Evolutionary conservation across 2,797 vertebrate genomes (phyloP).

Genomic region (Brachyalestes nurse): DNA sequence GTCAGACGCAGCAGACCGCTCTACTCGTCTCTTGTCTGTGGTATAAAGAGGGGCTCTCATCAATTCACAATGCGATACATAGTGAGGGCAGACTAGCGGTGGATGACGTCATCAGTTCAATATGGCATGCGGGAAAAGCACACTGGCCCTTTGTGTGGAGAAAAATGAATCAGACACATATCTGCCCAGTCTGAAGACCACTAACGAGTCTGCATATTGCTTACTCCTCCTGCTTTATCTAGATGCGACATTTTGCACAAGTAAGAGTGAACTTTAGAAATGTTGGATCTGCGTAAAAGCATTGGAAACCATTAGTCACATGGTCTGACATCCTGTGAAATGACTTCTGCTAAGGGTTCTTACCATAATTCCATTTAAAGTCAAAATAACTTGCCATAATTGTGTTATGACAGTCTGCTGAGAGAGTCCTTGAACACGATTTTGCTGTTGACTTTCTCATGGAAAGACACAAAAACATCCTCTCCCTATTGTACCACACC

Average conservation of each 20-base stretch:
- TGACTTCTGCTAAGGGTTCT: background rate
- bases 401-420: background rate
- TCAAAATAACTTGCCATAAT: too few relatives aligned
- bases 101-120: slow-evolving; percentile 54
- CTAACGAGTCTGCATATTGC: slow-evolving; percentile 17
- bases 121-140: slow-evolving; percentile 50
- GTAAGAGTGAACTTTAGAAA: slow-evolving; percentile 26
- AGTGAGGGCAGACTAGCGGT: slow-evolving; percentile 34
- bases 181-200: slow-evolving; percentile 43
- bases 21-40: slow-evolving; percentile 37
- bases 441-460: background rate
- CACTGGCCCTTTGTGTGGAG: slow-evolving; percentile 55
- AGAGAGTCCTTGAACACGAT: background rate
- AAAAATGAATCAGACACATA: slow-evolving; percentile 51
- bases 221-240: slow-evolving; percentile 25
- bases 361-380: background rate
- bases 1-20: slow-evolving; percentile 29
- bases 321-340: background rate
- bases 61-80: slow-evolving; percentile 56
- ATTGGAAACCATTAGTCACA: slow-evolving; percentile 1
- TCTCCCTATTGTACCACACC: background rate
- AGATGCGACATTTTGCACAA: slow-evolving; percentile 31
- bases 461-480: background rate
- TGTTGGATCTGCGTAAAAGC: background rate
- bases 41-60: slow-evolving; percentile 60